These are phyloP conservation scores for Oncorhynchus kisutch DNA, from an alignment of 2,113 vertebrate species.

Conservation along the genomic window DNA sequence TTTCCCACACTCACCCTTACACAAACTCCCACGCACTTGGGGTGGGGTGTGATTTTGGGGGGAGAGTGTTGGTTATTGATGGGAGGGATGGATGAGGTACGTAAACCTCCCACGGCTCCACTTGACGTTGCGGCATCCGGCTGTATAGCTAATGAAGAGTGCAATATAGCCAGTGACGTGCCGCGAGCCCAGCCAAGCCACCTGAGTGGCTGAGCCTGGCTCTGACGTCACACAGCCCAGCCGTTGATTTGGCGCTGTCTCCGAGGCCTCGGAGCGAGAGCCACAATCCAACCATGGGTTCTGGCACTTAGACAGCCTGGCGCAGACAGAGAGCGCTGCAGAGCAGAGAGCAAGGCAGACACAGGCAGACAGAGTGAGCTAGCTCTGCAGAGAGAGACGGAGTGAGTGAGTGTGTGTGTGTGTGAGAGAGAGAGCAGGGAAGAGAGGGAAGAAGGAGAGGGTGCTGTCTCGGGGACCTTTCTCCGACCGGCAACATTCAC, in stretches of 20 bases:
- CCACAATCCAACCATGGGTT: slow-evolving; percentile 62
- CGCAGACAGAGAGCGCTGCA: slow-evolving; percentile 32
- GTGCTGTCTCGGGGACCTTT: slow-evolving; percentile 34
- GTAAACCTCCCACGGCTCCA: slow-evolving; percentile 45
- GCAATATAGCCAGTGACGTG: slow-evolving; percentile 69
- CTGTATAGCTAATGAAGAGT: slow-evolving; percentile 73
- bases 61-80: neutral
- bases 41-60: slow-evolving; percentile 2
- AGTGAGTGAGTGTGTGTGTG: neutral
- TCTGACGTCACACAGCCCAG: slow-evolving; percentile 73
- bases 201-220: slow-evolving; percentile 69
- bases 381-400: slow-evolving; percentile 7
- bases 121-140: slow-evolving; percentile 45
- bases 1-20: neutral
- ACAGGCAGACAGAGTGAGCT: slow-evolving; percentile 39
- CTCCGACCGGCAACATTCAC: slow-evolving; percentile 39
- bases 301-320: slow-evolving; percentile 34
- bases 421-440: no score
- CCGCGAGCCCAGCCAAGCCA: slow-evolving; percentile 54
- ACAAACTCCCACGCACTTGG: slow-evolving; percentile 34
- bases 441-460: slow-evolving; percentile 24
- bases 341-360: slow-evolving; percentile 61
- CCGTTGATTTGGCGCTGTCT: slow-evolving; percentile 77
- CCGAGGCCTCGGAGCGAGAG: slow-evolving; percentile 64
- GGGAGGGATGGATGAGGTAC: slow-evolving; percentile 10